Base-by-base conservation (phyloP, 1,140 invertebrate genomes). In the Delia radicum region DNA sequence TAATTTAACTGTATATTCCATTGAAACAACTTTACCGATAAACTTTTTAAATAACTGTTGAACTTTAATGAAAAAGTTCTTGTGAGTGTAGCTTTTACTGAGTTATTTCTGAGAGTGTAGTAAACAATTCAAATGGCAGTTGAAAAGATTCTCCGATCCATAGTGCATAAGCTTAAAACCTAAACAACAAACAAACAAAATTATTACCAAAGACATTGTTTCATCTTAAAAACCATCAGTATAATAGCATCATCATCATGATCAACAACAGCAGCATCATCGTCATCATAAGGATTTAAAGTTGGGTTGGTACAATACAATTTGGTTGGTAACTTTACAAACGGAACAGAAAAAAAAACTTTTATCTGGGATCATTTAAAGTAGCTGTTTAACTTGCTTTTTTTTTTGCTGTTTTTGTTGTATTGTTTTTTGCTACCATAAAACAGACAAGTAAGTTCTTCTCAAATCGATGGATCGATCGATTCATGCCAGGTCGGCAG, bases 401-500 rank as follows among this genome's bases (percentile, higher is more conserved):
- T 55, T 13, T 46, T 46, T 5, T 46, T 46, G 3, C 3, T 5
- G 42, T 46, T 18, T 21, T 55, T 18, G 48, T 55, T 55, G 18
- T 55, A 21, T 33, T 21, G 46, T 55, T 55, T 55, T 37, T 55
- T 55, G 15, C 28, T 67, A 63, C 24, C 21, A 31, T 29, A 21
- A 67, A 67, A 67, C 27, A 31, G 63, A 67, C 63, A 67, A 29
- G 63, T 67, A 31, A 4, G 63, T 31, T 67, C 27, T 28, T 31
- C 13, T 24, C 1, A 10, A 24, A 67, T 55, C 63, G 28, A 29
- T 29, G 28, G 28, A 67, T 31, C 63, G 63, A 67, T 67, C 63
- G 63, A 67, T 67, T 31, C 63, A 29, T 67, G 63, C 63, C 63
- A 67, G 27, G 63, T 67, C 63, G 63, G 63, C 63, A 67, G 13